A percentile compares a stretch with the other conserved stretches of the same genome.
Evolutionary conservation across 2,113 vertebrate genomes (phyloP).

Genomic region (Eudyptes chrysolophus): DNA sequence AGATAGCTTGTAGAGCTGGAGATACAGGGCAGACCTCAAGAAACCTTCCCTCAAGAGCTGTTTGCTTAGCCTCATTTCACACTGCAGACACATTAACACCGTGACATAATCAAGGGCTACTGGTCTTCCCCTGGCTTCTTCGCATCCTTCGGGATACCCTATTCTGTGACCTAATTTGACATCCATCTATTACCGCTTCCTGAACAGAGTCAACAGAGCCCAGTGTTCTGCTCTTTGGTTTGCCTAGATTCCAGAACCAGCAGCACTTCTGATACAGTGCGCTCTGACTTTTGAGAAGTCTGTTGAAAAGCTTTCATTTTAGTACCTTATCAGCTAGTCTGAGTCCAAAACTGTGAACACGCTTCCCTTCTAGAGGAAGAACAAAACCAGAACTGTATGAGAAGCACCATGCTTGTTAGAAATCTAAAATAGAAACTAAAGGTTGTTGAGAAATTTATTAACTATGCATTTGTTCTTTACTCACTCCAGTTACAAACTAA

Average conservation of each 20-base stretch:
- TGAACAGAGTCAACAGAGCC: not conserved
- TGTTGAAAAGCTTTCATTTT: not conserved
- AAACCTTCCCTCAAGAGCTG: not conserved
- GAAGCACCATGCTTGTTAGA: not conserved
- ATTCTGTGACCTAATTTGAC: not conserved
- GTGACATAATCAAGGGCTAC: not conserved
- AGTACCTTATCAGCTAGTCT: not conserved
- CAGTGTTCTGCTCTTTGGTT: fast-evolving
- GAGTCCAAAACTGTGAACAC: not conserved
- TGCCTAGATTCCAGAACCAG: not conserved
- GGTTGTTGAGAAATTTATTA: not conserved
- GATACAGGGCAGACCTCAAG: not conserved
- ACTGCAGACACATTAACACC: not conserved
- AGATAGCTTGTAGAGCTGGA: not conserved
- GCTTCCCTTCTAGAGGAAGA: not conserved
- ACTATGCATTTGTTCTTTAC: not conserved
- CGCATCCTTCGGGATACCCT: not conserved
- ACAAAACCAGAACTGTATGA: not conserved
- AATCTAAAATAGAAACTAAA: not conserved
- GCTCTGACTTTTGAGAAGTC: not conserved
- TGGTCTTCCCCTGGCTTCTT: not conserved
- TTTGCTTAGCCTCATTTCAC: not conserved
- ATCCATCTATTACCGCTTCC: not conserved
- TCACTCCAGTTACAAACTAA: not conserved
- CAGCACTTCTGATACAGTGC: not conserved